phyloP scores from a whole-genome alignment of 2,113 vertebrate genomes.

The Rhea americana region DNA sequence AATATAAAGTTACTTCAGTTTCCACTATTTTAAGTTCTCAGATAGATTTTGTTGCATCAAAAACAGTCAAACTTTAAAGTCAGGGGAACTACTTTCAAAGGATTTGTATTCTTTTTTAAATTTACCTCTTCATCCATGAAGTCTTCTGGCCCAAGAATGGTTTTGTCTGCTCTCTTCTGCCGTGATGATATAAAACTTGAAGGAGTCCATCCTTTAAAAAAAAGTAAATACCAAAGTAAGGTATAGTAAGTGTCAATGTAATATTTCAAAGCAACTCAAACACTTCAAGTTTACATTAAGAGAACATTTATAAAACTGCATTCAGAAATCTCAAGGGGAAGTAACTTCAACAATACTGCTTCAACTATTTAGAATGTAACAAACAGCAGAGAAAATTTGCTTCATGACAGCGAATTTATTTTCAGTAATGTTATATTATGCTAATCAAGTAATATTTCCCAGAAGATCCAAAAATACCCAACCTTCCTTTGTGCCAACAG shows the following conservation, averaged over 20 bases:
- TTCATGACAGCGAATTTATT: not conserved
- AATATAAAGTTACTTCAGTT: not conserved
- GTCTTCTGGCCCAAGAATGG: constrained; percentile 84
- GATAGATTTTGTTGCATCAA: not conserved
- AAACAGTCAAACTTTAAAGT: not conserved
- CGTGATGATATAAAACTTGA: constrained; percentile 91
- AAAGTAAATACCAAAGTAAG: not conserved
- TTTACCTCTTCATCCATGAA: constrained; percentile 98
- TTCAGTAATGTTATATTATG: not conserved
- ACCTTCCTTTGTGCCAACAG: constrained; percentile 96
- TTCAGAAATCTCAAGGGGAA: not conserved
- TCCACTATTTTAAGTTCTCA: not conserved
- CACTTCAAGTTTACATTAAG: not conserved
- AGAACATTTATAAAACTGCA: not conserved
- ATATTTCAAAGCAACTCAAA: not conserved
- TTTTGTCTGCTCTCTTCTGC: constrained; percentile 87
- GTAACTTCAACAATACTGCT: not conserved
- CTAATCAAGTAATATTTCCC: not conserved
- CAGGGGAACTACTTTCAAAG: not conserved
- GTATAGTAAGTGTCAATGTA: not conserved
- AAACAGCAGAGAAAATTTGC: not conserved
- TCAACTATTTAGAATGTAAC: not conserved
- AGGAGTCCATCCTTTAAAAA: constrained; percentile 89
- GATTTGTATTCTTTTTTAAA: not conserved
- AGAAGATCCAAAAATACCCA: not conserved